Conservation (phyloP, 2,888 invertebrate species). For the Sthenelais limicola region DNA sequence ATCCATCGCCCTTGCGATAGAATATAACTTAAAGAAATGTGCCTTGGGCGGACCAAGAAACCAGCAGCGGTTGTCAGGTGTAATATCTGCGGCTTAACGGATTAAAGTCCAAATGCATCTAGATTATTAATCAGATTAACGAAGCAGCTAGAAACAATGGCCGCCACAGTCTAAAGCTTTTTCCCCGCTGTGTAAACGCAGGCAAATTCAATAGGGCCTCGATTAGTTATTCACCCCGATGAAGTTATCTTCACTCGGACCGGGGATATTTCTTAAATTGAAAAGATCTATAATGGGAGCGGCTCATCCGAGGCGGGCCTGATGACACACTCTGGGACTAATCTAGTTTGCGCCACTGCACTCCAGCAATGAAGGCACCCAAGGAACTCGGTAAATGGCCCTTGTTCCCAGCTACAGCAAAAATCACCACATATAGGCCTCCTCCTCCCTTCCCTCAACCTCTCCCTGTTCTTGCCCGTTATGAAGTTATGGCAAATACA, state of each 20-base stretch:
- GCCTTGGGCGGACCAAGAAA: slow-evolving; percentile 13
- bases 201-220: neutral
- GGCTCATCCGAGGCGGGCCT: neutral
- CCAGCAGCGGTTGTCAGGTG: slow-evolving; percentile 18
- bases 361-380: slow-evolving; percentile 9
- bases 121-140: slow-evolving; percentile 30
- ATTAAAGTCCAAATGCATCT: slow-evolving; percentile 29
- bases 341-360: slow-evolving; percentile 29
- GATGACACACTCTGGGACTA: slow-evolving; percentile 30
- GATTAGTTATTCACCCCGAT: slow-evolving; percentile 32
- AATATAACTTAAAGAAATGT: too few species aligned
- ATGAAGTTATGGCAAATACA: too few species aligned
- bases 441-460: neutral
- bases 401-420: neutral
- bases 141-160: slow-evolving; percentile 22
- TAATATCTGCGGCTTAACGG: slow-evolving; percentile 22
- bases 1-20: too few species aligned
- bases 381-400: slow-evolving; percentile 23
- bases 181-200: slow-evolving; percentile 14
- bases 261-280: slow-evolving; percentile 21
- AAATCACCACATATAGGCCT: too few species aligned
- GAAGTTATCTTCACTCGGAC: slow-evolving; percentile 26
- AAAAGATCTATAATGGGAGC: slow-evolving; percentile 32
- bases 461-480: neutral
- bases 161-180: neutral